phyloP scores from a whole-genome alignment of 2,113 vertebrate species.

The Hyla sarda region DNA sequence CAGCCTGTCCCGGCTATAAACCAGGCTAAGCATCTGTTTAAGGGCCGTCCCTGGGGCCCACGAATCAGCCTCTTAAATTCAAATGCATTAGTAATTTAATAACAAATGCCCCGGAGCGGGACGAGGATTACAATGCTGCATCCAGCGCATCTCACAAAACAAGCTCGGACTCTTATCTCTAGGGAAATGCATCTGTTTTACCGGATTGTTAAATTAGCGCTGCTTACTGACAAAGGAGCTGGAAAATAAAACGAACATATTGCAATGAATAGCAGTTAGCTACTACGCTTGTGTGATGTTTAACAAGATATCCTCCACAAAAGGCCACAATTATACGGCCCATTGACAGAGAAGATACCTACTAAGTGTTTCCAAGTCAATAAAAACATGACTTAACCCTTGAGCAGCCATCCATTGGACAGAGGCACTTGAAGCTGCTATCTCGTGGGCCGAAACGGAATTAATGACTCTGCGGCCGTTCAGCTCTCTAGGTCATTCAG shows the following conservation, averaged over 20 bases:
- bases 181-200: background rate
- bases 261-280: background rate
- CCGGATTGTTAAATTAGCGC: background rate
- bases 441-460: too few species aligned
- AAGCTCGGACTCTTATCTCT: background rate
- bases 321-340: background rate
- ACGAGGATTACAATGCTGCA: background rate
- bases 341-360: background rate
- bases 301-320: background rate
- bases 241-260: background rate
- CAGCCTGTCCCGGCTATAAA: background rate
- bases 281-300: background rate
- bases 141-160: background rate
- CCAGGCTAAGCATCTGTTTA: constrained; percentile 10
- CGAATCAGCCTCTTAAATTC: constrained; percentile 10
- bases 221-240: constrained; percentile 19
- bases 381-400: background rate
- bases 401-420: background rate
- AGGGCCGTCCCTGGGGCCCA: background rate
- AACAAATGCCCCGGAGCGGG: constrained; percentile 2
- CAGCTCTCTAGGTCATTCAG: background rate
- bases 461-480: background rate
- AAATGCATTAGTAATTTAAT: constrained; percentile 21
- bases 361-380: background rate
- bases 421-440: background rate